Percentiles rank a stretch among this genome's conserved stretches.
phyloP scores from a whole-genome alignment of 2,888 invertebrate species.

The Drosophila kuntzei region DNA sequence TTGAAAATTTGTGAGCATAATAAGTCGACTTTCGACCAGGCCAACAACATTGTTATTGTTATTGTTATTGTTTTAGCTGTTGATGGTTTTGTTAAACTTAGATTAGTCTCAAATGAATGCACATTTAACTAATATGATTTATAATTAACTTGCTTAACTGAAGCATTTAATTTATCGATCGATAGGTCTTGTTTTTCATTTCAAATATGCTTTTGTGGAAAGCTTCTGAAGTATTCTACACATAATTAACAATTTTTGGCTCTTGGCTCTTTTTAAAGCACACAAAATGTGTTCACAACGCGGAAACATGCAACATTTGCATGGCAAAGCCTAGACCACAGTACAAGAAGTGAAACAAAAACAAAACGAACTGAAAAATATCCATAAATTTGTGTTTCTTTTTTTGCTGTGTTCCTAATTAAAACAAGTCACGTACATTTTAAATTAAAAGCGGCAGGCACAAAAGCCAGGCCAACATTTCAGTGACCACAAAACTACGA shows the following conservation, averaged over 20 bases:
- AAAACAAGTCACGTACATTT: conserved; percentile 77
- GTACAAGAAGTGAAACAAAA: conserved; percentile 1
- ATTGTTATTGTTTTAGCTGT: conserved; percentile 9
- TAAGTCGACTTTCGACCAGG: conserved; percentile 40
- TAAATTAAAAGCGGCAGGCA: conserved; percentile 70
- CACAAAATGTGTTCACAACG: conserved; percentile 8
- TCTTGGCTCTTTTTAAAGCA: conserved; percentile 23
- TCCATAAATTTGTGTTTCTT: conserved; percentile 44
- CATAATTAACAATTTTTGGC: conserved; percentile 15
- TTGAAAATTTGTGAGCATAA: conserved; percentile 62
- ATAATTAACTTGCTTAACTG: conserved; percentile 12
- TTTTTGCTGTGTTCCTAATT: conserved; percentile 54
- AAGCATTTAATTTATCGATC: conserved; percentile 10
- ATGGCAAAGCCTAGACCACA: conserved; percentile 19
- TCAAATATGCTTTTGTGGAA: neutral
- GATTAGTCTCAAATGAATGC: conserved; percentile 18
- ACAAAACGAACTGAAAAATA: conserved; percentile 24
- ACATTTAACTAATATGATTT: conserved; percentile 3
- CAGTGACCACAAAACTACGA: conserved; percentile 64
- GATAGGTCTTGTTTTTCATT: neutral
- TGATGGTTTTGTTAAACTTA: conserved; percentile 8
- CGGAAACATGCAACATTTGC: conserved; percentile 42
- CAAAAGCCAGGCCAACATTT: conserved; percentile 55
- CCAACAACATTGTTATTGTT: conserved; percentile 8
- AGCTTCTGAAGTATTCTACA: conserved; percentile 4